Evolutionary conservation across 2,888 invertebrate species (phyloP).

Genomic region (Cantharis flavilabris): DNA sequence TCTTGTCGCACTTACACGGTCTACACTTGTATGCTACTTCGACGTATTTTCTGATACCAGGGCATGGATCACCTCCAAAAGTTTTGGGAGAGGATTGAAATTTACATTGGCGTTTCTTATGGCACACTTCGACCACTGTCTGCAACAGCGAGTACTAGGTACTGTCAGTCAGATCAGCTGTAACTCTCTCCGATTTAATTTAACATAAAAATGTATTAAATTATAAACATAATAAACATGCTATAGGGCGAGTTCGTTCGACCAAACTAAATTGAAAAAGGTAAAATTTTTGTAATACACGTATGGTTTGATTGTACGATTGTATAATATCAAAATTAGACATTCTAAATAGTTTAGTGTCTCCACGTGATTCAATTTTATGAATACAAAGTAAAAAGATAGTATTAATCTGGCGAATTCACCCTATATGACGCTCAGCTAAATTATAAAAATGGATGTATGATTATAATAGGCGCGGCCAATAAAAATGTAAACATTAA

Average conservation of each 20-base stretch:
- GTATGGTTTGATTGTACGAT: too few species aligned
- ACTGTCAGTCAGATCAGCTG: conserved; percentile 59
- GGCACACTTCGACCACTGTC: conserved; percentile 92
- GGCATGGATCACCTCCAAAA: conserved; percentile 91
- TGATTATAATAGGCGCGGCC: neutral
- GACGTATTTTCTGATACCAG: conserved; percentile 88
- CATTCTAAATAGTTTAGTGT: too few species aligned
- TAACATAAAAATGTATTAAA: neutral
- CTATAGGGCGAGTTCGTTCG: neutral
- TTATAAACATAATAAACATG: conserved; percentile 6
- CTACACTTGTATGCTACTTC: conserved; percentile 96
- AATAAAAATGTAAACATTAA: neutral
- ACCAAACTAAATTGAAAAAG: too few species aligned
- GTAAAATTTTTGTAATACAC: too few species aligned
- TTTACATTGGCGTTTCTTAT: conserved; percentile 90
- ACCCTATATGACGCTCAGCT: neutral
- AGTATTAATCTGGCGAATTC: too few species aligned
- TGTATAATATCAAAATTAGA: too few species aligned
- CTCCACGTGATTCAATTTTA: too few species aligned
- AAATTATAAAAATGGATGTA: neutral
- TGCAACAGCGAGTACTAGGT: conserved; percentile 86
- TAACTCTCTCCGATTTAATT: conserved; percentile 38
- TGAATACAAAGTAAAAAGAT: too few species aligned
- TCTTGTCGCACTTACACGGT: conserved; percentile 78
- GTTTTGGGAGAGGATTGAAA: conserved; percentile 88